Conservation (phyloP, 2,888 invertebrate species). For the Drosophila mettleri region DNA sequence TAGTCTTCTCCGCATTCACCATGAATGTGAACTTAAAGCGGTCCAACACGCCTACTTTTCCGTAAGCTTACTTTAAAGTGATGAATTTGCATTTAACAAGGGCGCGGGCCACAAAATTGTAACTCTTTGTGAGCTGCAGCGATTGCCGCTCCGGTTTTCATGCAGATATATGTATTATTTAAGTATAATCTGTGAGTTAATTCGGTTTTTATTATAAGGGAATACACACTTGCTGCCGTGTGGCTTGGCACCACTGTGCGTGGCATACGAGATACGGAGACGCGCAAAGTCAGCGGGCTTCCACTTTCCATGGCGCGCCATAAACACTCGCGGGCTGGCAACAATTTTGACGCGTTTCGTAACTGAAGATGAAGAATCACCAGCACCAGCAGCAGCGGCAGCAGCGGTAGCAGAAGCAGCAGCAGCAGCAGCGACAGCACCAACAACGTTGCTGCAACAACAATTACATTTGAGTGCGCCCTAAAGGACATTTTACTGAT, state of each 20-base stretch:
- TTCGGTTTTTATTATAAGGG: not conserved
- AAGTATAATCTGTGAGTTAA: not conserved
- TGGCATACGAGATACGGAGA: not conserved
- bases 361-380: slow-evolving; percentile 63
- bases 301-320: slow-evolving; percentile 38
- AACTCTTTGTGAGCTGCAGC: not conserved
- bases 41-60: too few species aligned
- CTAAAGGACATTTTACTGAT: slow-evolving; percentile 78
- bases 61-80: too few species aligned
- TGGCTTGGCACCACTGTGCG: slow-evolving; percentile 38
- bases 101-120: not conserved
- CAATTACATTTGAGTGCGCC: slow-evolving; percentile 76
- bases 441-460: slow-evolving; percentile 45
- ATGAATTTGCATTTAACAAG: not conserved
- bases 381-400: slow-evolving; percentile 14
- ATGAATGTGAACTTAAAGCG: too few species aligned
- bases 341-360: slow-evolving; percentile 69
- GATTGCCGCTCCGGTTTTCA: not conserved
- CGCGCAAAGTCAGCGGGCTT: not conserved
- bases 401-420: slow-evolving; percentile 17
- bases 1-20: too few species aligned
- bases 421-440: slow-evolving; percentile 48
- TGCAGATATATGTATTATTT: not conserved
- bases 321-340: slow-evolving; percentile 73
- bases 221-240: not conserved